Percentiles rank a stretch among this genome's conserved stretches.
Evolutionary conservation across 2,888 invertebrate species (phyloP).

Genomic region (Ophion ventricosus): DNA sequence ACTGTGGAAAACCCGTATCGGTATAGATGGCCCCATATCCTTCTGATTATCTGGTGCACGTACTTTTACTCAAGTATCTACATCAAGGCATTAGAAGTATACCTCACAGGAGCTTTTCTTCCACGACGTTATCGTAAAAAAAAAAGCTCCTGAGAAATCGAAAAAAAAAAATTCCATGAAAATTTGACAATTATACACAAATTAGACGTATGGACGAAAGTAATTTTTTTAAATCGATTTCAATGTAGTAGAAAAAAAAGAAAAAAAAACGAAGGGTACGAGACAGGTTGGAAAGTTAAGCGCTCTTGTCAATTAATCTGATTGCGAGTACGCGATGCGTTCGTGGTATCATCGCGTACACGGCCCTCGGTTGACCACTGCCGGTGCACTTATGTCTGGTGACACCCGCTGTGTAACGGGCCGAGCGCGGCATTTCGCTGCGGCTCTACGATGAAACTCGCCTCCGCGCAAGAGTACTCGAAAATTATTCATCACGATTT

Average conservation of each 20-base stretch:
- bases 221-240: not conserved
- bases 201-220: too few species aligned
- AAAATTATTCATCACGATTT: conserved; percentile 58
- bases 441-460: conserved; percentile 8
- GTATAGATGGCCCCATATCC: too few species aligned
- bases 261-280: not conserved
- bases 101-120: too few species aligned
- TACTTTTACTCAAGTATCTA: too few species aligned
- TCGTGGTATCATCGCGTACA: not conserved
- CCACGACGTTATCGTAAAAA: too few species aligned
- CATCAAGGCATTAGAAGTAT: too few species aligned
- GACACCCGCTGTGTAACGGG: conserved; percentile 58
- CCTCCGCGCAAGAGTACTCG: conserved; percentile 44
- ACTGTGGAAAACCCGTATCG: too few species aligned
- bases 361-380: not conserved
- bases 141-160: too few species aligned
- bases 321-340: not conserved
- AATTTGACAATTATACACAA: too few species aligned
- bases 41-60: too few species aligned
- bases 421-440: not conserved
- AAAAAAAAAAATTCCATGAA: not conserved
- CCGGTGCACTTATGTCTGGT: conserved; percentile 22
- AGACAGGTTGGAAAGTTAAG: too few species aligned
- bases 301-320: not conserved
- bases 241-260: not conserved